A percentile compares a stretch with the other conserved stretches of the same genome.
Conservation (phyloP, 2,113 vertebrate genomes). For the Tychaedon coryphoeus region DNA sequence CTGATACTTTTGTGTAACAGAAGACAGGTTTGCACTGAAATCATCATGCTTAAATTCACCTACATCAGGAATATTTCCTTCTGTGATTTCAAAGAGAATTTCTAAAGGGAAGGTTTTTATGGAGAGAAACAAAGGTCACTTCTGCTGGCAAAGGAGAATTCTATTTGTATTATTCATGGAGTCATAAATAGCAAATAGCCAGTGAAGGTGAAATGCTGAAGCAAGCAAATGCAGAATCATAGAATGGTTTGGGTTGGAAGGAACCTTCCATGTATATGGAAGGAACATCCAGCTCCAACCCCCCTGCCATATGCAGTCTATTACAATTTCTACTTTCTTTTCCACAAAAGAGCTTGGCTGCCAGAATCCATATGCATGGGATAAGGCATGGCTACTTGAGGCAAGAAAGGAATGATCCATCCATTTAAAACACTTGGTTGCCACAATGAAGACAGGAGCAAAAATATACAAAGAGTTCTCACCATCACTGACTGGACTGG, state of each 20-base stretch:
- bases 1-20: background rate
- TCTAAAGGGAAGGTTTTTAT: background rate
- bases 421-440: background rate
- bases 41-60: background rate
- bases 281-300: background rate
- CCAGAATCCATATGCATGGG: background rate
- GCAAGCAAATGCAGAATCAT: background rate
- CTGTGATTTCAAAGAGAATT: background rate
- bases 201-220: background rate
- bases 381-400: background rate
- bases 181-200: background rate
- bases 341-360: background rate
- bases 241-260: background rate
- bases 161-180: background rate
- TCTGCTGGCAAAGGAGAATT: background rate
- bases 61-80: background rate
- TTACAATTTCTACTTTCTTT: background rate
- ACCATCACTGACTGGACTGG: slow-evolving; percentile 60
- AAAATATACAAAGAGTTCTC: slow-evolving; percentile 36
- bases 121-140: background rate
- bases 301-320: background rate
- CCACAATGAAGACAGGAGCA: background rate
- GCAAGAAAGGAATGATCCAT: background rate
- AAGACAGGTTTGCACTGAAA: background rate
- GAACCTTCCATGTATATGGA: background rate